phyloP scores from a whole-genome alignment of 2,888 invertebrate genomes.

The Melinaea menophilus region DNA sequence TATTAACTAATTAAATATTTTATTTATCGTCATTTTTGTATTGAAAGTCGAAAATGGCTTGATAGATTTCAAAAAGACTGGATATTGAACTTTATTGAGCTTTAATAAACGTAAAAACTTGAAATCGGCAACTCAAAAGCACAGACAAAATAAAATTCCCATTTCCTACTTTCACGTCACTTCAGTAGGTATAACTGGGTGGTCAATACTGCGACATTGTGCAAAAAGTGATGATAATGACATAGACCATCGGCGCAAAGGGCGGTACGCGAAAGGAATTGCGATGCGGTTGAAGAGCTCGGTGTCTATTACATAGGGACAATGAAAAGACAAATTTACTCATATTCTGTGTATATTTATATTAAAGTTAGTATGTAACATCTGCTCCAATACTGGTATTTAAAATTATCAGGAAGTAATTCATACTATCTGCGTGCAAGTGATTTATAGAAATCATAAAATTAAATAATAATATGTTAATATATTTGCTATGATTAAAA shows the following conservation, averaged over 20 bases:
- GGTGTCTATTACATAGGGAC: slow-evolving; percentile 41
- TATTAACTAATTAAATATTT: no score
- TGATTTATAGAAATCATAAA: no score
- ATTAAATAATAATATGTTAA: neutral
- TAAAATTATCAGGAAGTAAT: no score
- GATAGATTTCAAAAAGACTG: no score
- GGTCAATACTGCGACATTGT: slow-evolving; percentile 34
- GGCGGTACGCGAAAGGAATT: slow-evolving; percentile 69
- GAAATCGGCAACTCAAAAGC: neutral
- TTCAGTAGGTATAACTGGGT: slow-evolving; percentile 13
- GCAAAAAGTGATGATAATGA: slow-evolving; percentile 76
- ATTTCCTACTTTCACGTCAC: neutral
- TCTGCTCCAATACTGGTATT: no score
- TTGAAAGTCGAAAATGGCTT: no score
- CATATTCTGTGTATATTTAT: no score
- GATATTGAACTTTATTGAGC: no score
- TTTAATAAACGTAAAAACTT: no score
- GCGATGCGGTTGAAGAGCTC: slow-evolving; percentile 47
- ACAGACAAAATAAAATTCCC: slow-evolving; percentile 3
- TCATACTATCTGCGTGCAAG: no score
- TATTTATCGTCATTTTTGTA: no score
- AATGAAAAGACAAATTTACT: neutral
- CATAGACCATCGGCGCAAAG: slow-evolving; percentile 67
- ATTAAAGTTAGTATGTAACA: no score
- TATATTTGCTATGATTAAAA: neutral